Evolutionary conservation across 2,113 vertebrate genomes (phyloP).

Genomic region (Scortum barcoo): DNA sequence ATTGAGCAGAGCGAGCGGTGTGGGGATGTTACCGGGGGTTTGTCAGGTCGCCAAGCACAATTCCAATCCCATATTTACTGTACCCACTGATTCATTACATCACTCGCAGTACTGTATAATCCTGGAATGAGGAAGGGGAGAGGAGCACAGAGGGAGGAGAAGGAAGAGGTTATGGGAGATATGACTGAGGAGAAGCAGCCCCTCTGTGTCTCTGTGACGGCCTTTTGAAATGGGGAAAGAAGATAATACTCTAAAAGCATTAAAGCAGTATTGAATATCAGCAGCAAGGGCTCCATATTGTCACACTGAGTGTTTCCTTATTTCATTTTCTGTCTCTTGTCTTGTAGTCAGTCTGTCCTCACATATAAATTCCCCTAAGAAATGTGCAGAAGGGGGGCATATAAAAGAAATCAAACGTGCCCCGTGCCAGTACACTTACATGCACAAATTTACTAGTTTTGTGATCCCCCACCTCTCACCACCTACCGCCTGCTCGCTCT

Average conservation of each 20-base stretch:
- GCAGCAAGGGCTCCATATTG: slow-evolving; percentile 36
- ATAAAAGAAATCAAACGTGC: slow-evolving; percentile 66
- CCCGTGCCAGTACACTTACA: slow-evolving; percentile 45
- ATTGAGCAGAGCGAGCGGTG: slow-evolving; percentile 20
- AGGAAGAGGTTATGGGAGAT: slow-evolving; percentile 10
- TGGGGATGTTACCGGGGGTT: slow-evolving; percentile 32
- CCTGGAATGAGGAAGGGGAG: slow-evolving; percentile 15
- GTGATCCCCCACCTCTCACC: slow-evolving; percentile 16
- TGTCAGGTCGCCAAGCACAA: slow-evolving; percentile 32
- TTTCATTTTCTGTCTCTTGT: slow-evolving; percentile 49
- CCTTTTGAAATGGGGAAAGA: slow-evolving; percentile 55
- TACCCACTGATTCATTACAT: slow-evolving; percentile 57
- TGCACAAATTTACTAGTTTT: slow-evolving; percentile 70
- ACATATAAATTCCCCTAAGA: slow-evolving; percentile 42
- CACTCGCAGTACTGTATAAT: slow-evolving; percentile 45
- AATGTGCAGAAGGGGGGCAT: slow-evolving; percentile 8
- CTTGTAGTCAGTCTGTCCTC: slow-evolving; percentile 35
- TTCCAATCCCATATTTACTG: slow-evolving; percentile 50
- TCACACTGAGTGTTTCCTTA: slow-evolving; percentile 51
- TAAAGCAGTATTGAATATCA: slow-evolving; percentile 53
- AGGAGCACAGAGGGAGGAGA: slow-evolving; percentile 13
- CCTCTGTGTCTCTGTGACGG: slow-evolving; percentile 33
- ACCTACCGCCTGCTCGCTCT: slow-evolving; percentile 41
- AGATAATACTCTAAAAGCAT: slow-evolving; percentile 63
- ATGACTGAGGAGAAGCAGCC: slow-evolving; percentile 24